These are phyloP conservation scores for Seriola quinqueradiata DNA, from an alignment of 2,113 vertebrate species.

Conservation along the genomic window DNA sequence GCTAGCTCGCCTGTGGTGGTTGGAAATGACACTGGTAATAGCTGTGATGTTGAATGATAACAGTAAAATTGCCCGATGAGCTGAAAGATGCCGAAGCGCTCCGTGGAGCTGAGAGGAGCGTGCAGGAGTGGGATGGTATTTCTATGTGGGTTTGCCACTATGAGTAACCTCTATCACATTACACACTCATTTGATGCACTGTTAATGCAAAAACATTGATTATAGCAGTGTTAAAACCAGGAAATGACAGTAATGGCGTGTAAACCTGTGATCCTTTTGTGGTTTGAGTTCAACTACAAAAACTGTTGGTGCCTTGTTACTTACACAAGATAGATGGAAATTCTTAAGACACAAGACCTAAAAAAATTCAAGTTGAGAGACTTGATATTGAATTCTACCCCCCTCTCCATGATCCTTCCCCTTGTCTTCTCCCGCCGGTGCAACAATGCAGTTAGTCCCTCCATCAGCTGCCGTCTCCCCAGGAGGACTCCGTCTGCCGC, in stretches of 20 bases:
- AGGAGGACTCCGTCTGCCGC: constrained; percentile 59
- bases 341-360: not conserved
- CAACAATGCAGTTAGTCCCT: constrained; percentile 38
- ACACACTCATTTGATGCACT: not conserved
- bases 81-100: not conserved
- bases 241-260: not conserved
- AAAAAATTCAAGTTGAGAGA: not conserved
- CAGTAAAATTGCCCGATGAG: not conserved
- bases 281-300: not conserved
- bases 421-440: constrained; percentile 2
- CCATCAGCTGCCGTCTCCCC: constrained; percentile 61
- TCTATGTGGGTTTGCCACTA: not conserved
- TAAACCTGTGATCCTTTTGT: not conserved
- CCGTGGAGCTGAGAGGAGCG: not conserved
- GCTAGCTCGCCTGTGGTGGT: not conserved
- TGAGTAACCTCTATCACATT: not conserved
- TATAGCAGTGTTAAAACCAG: not conserved
- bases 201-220: not conserved
- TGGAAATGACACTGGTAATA: not conserved
- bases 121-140: too few relatives aligned
- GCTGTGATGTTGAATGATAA: not conserved
- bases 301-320: not conserved
- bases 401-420: not conserved
- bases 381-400: not conserved
- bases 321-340: not conserved